Evolutionary conservation across 2,888 invertebrate genomes (phyloP), one percentile per base, ranked within the genome.

Genomic region (Hyppa rectilinea): DNA sequence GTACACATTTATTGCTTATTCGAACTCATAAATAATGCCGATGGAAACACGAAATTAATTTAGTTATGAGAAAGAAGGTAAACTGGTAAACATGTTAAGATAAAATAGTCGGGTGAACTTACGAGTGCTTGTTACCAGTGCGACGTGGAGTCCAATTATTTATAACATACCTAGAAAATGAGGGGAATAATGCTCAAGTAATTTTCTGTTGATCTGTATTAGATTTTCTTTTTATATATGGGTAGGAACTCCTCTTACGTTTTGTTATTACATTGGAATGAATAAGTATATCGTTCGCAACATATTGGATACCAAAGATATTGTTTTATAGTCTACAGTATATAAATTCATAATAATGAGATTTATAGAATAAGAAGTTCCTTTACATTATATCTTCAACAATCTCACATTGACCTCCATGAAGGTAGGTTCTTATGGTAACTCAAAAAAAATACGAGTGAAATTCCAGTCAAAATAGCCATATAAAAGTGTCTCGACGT

Each of bases 41-140:
- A 93, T 93, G 92, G 92, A 92, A 94, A 93, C 90, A 92, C 92
- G 89, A 94, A 94, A 95, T 95, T 95, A 95, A 95, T 95, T 93
- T 93, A 90, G 90, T 91, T 93, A 92, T 91, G 91, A 92, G 90
- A 91, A 90, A 88, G 87, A 90, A 90, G 87, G 88, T 90, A 91
- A 90, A 90, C 85, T 90, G 87, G 88, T 90, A 91, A 90, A 90
- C 85, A 90, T 86, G 84, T 86, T 83, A 86, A 86, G 86, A 90
- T 90, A 88, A 89, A 88, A 88, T 87, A 89, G 88, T 87, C 71
- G 81, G 86, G 80, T 86, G 87, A 86, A 81, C 80, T 84, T 82
- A 85, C 77, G 87, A 87, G 85, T 83, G 81, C 78, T 83, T 83
- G 81, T 88, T 80, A 84, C 81, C 71, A 75, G 61, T 83, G 78